phyloP scores from a whole-genome alignment of 2,113 vertebrate species.

The Oophaga pumilio region DNA sequence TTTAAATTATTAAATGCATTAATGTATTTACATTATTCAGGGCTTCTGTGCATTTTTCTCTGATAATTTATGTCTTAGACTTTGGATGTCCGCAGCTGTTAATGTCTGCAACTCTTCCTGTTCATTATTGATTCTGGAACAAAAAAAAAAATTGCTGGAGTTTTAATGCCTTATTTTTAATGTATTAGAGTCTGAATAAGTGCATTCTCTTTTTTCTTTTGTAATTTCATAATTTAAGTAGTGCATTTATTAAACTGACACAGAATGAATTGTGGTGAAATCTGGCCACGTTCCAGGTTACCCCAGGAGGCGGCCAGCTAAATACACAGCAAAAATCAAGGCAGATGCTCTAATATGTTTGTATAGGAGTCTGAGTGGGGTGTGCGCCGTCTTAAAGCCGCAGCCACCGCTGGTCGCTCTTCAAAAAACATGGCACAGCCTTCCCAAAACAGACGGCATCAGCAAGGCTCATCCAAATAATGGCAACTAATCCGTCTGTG shows the following conservation, averaged over 20 bases:
- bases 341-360: constrained; percentile 18
- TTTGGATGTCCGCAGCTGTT: constrained; percentile 95
- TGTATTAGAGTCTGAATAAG: constrained; percentile 99
- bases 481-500: neutral
- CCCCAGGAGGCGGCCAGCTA: constrained; percentile 69
- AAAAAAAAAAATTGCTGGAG: constrained; percentile 83
- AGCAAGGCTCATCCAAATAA: neutral
- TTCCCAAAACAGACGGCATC: neutral
- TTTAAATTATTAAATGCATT: constrained; percentile 99
- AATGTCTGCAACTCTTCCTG: constrained; percentile 95
- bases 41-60: constrained; percentile 98
- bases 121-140: constrained; percentile 98
- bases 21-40: constrained; percentile 99
- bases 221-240: constrained; percentile 99
- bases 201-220: constrained; percentile 99
- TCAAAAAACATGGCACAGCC: neutral
- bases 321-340: constrained; percentile 49
- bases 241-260: constrained; percentile 98
- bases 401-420: neutral
- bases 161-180: constrained; percentile 92
- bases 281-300: constrained; percentile 76
- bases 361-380: neutral
- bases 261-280: constrained; percentile 84
- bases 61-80: constrained; percentile 99
- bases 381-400: neutral